Base-by-base conservation (phyloP, 2,113 vertebrate genomes). In the Labeo rohita region DNA sequence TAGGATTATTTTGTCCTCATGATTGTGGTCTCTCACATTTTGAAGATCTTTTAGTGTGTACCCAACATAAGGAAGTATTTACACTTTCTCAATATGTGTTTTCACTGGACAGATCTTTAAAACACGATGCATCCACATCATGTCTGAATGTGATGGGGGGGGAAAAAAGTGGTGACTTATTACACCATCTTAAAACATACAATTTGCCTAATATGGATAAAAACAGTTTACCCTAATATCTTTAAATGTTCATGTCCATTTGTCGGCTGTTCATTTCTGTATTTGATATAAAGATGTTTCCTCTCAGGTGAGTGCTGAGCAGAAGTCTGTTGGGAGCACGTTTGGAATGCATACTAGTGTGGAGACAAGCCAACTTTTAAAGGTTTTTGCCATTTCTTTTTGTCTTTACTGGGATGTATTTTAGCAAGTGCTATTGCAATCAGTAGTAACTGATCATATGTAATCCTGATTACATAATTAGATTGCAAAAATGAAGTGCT, bases 341-440 rank as follows among this genome's bases (percentile, higher is more conserved):
- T 94, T 83, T 0, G 98, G 98, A 39, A 99, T 99, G 98, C 96
- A 97, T 92, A 97, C 95, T 85, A 99, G 98, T 0, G 96, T 99
- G 87, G 87, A 96, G 89, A 99, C 98, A 79, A 99, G 98, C 83
- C 76, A 88, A 5, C 90, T 99, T 86, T 91, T 99, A 80, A 96
- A 96, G 97, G 98, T 45, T 23, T 28, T 56, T 2, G 10, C 36
- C 8, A 78, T 59, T 59, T 78, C 49, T 73, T 9, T 83, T 13
- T 83, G 7, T 50, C 23, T 18, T 52, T 8, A 56, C n/a, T 50
- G 11, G 4, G 15, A 39, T 45, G 70, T 73, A 45, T 45, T 45
- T 45, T n/a, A 45, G 18, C 39, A 73, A 28, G 28, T 28, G 28
- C 28, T 28, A 28, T 28, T 28, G 28, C 2, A 28, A 28, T 28